phyloP scores from a whole-genome alignment of 2,888 invertebrate genomes.

The Aphrophora alni region DNA sequence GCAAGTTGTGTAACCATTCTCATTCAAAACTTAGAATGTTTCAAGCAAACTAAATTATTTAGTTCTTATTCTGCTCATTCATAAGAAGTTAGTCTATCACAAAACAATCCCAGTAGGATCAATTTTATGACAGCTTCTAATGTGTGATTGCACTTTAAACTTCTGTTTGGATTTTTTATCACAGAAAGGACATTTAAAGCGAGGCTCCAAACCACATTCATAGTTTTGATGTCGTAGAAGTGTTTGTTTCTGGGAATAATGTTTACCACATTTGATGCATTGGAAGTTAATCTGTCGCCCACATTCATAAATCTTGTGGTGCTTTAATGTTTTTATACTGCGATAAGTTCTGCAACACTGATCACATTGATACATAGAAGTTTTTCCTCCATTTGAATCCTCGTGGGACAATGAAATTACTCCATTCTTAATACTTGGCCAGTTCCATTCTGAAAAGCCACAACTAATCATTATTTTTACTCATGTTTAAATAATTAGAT shows the following conservation, averaged over 20 bases:
- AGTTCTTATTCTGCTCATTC: too few species aligned
- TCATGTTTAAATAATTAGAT: too few species aligned
- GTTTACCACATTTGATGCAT: constrained; percentile 54
- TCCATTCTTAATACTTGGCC: neutral
- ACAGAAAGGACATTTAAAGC: constrained; percentile 57
- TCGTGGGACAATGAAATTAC: neutral
- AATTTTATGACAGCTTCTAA: neutral
- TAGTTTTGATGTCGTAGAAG: constrained; percentile 49
- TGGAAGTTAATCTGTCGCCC: constrained; percentile 56
- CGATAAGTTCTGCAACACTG: constrained; percentile 41
- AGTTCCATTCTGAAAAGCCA: neutral
- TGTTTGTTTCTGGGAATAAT: constrained; percentile 16
- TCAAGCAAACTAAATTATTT: too few species aligned
- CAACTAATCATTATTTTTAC: too few species aligned
- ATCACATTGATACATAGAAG: constrained; percentile 17
- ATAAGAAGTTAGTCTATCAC: too few species aligned
- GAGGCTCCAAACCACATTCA: constrained; percentile 55
- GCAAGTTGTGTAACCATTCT: too few species aligned
- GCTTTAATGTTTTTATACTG: constrained; percentile 31
- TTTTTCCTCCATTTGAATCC: neutral
- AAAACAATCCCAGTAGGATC: neutral
- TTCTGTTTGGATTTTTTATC: constrained; percentile 43
- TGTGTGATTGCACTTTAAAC: constrained; percentile 35
- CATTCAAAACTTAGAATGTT: too few species aligned
- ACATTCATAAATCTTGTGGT: constrained; percentile 57